Percentiles rank a stretch among this genome's conserved stretches.
These are phyloP conservation scores for Heliothis virescens DNA, from an alignment of 1,140 invertebrate genomes.

Conservation along the genomic window DNA sequence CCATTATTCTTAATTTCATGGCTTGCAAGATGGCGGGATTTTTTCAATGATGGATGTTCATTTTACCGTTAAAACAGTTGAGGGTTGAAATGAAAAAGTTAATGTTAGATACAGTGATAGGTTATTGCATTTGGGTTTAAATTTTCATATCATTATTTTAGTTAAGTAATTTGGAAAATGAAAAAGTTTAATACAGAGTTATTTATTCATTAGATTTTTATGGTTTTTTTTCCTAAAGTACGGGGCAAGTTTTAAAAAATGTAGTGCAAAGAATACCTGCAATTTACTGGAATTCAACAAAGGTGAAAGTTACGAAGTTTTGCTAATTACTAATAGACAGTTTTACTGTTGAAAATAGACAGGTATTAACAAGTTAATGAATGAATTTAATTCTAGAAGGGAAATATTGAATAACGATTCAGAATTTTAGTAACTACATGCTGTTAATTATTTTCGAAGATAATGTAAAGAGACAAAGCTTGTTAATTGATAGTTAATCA, in stretches of 20 bases:
- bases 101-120: conserved; percentile 11
- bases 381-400: conserved; percentile 33
- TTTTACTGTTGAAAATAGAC: background rate
- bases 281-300: background rate
- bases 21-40: background rate
- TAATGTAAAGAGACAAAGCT: background rate
- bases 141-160: background rate
- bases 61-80: conserved; percentile 16
- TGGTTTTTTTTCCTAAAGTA: no score
- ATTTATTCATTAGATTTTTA: no score
- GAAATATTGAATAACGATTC: conserved; percentile 5
- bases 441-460: conserved; percentile 15
- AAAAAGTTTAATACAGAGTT: background rate
- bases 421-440: conserved; percentile 32
- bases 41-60: conserved; percentile 24
- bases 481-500: conserved; percentile 13
- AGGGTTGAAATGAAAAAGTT: conserved; percentile 18
- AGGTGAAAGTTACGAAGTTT: background rate
- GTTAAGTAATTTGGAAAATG: background rate
- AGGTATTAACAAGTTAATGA: conserved; percentile 15
- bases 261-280: no score
- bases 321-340: conserved; percentile 15
- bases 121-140: background rate
- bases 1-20: background rate
- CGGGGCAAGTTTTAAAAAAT: no score